Evolutionary conservation across 2,888 invertebrate genomes (phyloP), one percentile per base, ranked within the genome.

Genomic region (Cremastobaeus sp.): DNA sequence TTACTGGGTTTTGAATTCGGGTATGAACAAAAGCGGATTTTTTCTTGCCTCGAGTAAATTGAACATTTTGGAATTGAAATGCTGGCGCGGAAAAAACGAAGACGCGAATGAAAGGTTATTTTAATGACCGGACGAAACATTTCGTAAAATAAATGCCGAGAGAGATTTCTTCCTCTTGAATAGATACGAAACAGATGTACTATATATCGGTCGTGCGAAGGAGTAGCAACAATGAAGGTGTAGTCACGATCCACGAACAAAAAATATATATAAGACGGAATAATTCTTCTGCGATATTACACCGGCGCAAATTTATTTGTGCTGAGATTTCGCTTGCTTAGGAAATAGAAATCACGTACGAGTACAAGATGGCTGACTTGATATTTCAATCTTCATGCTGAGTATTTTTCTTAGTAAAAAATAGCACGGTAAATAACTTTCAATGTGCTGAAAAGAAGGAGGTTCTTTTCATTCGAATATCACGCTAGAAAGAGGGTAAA

Each of bases 211-310:
- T 65, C 65, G 65, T 18, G 47, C 65, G 39, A 55, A 48, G 65
- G 47, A 65, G 65, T 39, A 55, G 55, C 47, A 54, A 55, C 48
- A 55, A 65, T 55, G 65, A 65, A 65, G 45, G 45, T 65, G 54
- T 45, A 65, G 65, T 65, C 65, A 54, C 65, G 65, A 65, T 54
- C 30, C 17, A 47, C 21, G 28, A 34, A 21, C 32, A 20, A 62
- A 64, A 52, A 35, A 43, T 18, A 43, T 41, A 62, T 14, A 15
- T 35, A 64, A 52, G 34, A 43, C 32, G 50, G 12, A n/a, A n/a
- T n/a, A 25, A 50, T 64, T 52, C 50, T 50, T 37, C 14, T 30
- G 48, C 41, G 32, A 62, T 50, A 50, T 41, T 62, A 41, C 41
- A 50, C 39, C 11, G 18, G 48, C 30, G 47, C 37, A 48, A 37